Conservation (phyloP, 2,113 vertebrate species). For the Coptodon bakossiorum region DNA sequence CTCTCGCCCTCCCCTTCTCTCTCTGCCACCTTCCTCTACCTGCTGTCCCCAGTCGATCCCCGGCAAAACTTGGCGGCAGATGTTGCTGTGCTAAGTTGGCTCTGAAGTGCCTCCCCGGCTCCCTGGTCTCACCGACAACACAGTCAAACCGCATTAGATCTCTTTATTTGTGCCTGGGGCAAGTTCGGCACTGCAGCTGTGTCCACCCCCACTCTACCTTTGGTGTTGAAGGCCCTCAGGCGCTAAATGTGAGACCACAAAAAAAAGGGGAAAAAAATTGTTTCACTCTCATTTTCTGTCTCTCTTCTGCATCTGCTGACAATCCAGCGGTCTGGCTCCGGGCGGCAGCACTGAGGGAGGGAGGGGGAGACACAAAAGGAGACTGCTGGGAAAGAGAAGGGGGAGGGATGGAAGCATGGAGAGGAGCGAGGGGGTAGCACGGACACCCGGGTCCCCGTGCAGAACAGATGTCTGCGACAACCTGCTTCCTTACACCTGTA, state of each 20-base stretch:
- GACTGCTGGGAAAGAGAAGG: background rate
- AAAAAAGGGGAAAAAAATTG: background rate
- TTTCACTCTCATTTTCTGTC: slow-evolving; percentile 43
- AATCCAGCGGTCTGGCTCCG: slow-evolving; percentile 75
- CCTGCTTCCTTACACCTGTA: slow-evolving; percentile 88
- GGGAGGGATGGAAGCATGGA: background rate
- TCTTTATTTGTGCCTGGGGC: slow-evolving; percentile 92
- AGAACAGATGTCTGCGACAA: slow-evolving; percentile 84
- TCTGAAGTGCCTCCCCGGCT: slow-evolving; percentile 88
- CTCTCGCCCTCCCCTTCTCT: slow-evolving; percentile 65
- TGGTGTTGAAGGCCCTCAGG: slow-evolving; percentile 86
- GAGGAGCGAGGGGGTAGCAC: slow-evolving; percentile 14
- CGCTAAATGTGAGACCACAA: slow-evolving; percentile 80
- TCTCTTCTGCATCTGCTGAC: slow-evolving; percentile 78
- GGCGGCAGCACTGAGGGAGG: slow-evolving; percentile 45
- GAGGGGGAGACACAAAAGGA: background rate
- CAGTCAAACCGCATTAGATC: slow-evolving; percentile 90
- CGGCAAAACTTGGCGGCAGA: slow-evolving; percentile 86
- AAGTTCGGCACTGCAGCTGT: slow-evolving; percentile 89
- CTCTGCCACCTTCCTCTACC: slow-evolving; percentile 77
- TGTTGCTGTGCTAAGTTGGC: slow-evolving; percentile 83
- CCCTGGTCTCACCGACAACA: slow-evolving; percentile 80
- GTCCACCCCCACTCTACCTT: slow-evolving; percentile 90
- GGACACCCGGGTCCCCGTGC: slow-evolving; percentile 63
- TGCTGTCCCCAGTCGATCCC: slow-evolving; percentile 85